A percentile compares a stretch with the other conserved stretches of the same genome.
Evolutionary conservation across 1,140 invertebrate genomes (phyloP).

Genomic region (Hetaerina americana): DNA sequence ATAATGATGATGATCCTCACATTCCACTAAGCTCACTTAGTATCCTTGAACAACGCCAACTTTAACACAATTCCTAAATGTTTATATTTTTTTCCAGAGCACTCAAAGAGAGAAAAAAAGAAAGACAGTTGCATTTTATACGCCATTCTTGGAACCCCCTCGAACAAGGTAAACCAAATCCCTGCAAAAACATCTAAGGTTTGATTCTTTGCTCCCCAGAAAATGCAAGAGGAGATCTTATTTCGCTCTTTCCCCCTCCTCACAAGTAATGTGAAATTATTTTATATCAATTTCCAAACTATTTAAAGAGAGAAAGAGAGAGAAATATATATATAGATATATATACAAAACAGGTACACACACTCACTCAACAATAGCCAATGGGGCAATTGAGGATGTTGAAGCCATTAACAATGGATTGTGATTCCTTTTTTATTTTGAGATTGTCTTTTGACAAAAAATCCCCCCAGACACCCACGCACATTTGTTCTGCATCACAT

Average conservation of each 20-base stretch:
- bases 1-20: constrained; percentile 1
- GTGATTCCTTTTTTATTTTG: background rate
- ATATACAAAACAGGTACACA: background rate
- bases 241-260: background rate
- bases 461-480: background rate
- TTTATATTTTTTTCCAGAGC: background rate
- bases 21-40: constrained; percentile 5
- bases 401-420: background rate
- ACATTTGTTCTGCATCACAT: constrained; percentile 5
- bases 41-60: background rate
- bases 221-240: background rate
- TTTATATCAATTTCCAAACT: constrained; percentile 1
- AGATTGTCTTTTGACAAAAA: constrained; percentile 1
- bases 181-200: background rate
- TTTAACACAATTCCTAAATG: background rate
- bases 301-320: background rate
- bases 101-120: background rate
- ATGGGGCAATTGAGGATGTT: background rate
- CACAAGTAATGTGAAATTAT: background rate
- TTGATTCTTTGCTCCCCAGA: background rate
- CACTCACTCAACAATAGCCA: background rate
- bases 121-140: background rate
- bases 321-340: background rate
- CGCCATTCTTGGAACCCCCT: background rate
- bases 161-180: background rate